These are phyloP conservation scores for Tragelaphus strepsiceros DNA, from an alignment of 2,113 vertebrate species.

Conservation along the genomic window DNA sequence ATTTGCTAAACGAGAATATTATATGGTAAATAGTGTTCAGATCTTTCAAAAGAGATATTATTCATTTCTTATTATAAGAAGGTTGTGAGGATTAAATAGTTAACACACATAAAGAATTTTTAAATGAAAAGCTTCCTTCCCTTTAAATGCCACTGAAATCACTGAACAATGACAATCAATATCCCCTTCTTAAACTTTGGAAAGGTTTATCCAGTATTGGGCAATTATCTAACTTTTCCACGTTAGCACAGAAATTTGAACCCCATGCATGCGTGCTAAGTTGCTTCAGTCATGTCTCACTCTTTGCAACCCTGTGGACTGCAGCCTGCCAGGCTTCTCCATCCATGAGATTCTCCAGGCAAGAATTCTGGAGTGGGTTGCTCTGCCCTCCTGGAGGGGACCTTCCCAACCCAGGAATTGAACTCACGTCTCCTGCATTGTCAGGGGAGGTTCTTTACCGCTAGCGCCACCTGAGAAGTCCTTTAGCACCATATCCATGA, in stretches of 20 bases:
- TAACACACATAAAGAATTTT: not conserved
- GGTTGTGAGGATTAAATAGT: not conserved
- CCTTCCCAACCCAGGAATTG: not conserved
- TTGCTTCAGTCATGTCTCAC: not conserved
- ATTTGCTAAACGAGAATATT: conserved; percentile 54
- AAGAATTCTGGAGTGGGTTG: not conserved
- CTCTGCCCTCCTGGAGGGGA: not conserved
- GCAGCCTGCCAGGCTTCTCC: not conserved
- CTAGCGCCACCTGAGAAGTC: not conserved
- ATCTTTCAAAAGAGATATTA: conserved; percentile 2
- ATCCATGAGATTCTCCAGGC: not conserved
- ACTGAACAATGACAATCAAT: not conserved
- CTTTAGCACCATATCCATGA: not conserved
- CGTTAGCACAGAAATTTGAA: not conserved
- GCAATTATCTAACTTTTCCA: not conserved
- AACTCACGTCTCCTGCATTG: not conserved
- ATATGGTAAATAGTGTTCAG: conserved; percentile 13
- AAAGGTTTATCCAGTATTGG: not conserved
- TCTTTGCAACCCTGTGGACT: not conserved
- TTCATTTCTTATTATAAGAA: not conserved
- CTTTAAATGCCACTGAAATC: not conserved
- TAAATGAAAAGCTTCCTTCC: not conserved
- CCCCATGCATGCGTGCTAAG: not conserved
- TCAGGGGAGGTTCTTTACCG: not conserved
- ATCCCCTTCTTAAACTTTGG: not conserved